phyloP scores from a whole-genome alignment of 1,140 invertebrate genomes.

The Drosophila nigrodunni region DNA sequence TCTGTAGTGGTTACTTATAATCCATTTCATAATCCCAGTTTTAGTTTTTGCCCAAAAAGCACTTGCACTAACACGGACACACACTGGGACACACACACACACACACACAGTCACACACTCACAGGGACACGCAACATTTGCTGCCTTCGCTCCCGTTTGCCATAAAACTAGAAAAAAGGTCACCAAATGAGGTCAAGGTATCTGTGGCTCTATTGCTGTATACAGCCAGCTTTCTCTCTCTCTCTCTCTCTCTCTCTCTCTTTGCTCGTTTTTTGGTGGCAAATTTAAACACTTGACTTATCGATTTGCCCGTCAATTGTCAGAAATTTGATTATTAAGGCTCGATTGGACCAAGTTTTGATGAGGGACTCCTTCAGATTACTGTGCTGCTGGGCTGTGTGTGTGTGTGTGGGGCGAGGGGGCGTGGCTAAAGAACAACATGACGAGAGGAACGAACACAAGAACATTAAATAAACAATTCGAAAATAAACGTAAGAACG shows the following conservation, averaged over 20 bases:
- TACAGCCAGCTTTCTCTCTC: slow-evolving; percentile 12
- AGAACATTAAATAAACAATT: slow-evolving; percentile 77
- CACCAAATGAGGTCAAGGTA: slow-evolving; percentile 74
- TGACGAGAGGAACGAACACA: slow-evolving; percentile 20
- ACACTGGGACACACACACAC: slow-evolving; percentile 29
- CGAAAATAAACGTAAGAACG: slow-evolving; percentile 74
- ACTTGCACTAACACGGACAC: slow-evolving; percentile 5
- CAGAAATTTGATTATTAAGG: slow-evolving; percentile 68
- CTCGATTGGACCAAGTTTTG: slow-evolving; percentile 53
- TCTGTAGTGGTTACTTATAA: slow-evolving; percentile 1
- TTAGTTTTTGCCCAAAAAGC: slow-evolving; percentile 18
- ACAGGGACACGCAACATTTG: neutral
- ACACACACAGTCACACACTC: neutral
- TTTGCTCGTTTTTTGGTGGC: slow-evolving; percentile 17
- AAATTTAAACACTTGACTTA: slow-evolving; percentile 71
- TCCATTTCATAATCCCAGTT: slow-evolving; percentile 52
- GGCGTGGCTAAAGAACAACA: slow-evolving; percentile 39
- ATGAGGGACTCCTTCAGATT: slow-evolving; percentile 12
- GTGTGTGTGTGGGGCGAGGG: neutral
- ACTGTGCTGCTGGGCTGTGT: neutral
- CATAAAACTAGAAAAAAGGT: slow-evolving; percentile 52
- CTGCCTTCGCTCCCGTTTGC: neutral
- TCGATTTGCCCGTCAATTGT: slow-evolving; percentile 68
- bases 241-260: neutral
- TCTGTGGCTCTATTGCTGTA: slow-evolving; percentile 32